Evolutionary conservation across 2,888 invertebrate genomes (phyloP).

Genomic region (Eupithecia tripunctaria): DNA sequence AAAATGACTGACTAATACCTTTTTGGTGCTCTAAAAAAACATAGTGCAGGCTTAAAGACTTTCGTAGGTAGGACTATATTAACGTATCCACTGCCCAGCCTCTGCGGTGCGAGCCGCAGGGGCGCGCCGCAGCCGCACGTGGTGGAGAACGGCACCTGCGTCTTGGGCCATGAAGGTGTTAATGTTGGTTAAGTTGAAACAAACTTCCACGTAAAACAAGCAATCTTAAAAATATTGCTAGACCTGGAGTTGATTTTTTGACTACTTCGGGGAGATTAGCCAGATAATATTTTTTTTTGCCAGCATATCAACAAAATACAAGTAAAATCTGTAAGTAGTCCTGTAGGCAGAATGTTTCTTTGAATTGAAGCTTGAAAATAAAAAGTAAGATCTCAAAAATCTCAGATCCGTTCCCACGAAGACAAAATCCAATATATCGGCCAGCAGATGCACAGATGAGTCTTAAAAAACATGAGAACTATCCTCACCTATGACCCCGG

Average conservation of each 20-base stretch:
- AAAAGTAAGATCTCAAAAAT: background rate
- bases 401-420: constrained; percentile 25
- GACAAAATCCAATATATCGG: constrained; percentile 48
- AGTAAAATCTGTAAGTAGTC: too few relatives aligned
- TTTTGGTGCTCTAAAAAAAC: background rate
- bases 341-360: background rate
- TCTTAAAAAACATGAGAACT: constrained; percentile 78
- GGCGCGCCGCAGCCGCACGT: too few relatives aligned
- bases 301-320: background rate
- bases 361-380: background rate
- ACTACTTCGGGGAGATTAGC: background rate
- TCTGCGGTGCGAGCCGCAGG: too few relatives aligned
- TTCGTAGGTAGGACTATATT: background rate
- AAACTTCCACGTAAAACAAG: background rate
- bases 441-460: constrained; percentile 72
- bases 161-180: too few relatives aligned
- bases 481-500: constrained; percentile 81
- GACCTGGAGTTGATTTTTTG: background rate
- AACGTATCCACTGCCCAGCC: too few relatives aligned
- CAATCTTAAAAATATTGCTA: background rate
- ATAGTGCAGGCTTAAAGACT: background rate
- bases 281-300: background rate
- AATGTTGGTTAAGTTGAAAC: too few relatives aligned
- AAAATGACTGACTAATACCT: too few relatives aligned
- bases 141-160: too few relatives aligned